Evolutionary conservation across 2,888 invertebrate genomes (phyloP).

Genomic region (Drosophila differens): DNA sequence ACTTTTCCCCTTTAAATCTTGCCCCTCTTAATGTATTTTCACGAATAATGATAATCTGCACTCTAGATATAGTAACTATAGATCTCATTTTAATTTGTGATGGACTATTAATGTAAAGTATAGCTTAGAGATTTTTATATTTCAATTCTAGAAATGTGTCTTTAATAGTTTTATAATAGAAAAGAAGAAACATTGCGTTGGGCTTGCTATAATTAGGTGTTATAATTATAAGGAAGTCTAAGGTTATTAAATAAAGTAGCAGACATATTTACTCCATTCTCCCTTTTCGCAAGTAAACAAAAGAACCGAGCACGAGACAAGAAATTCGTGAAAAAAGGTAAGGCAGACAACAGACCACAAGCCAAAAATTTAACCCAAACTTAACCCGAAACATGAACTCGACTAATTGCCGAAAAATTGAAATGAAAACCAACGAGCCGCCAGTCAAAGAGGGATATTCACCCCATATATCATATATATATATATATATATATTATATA

Average conservation of each 20-base stretch:
- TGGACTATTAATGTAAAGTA: neutral
- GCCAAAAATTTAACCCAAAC: constrained; percentile 53
- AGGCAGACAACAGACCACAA: constrained; percentile 27
- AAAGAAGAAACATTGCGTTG: neutral
- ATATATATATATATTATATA: neutral
- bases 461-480: neutral
- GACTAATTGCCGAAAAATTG: constrained; percentile 70
- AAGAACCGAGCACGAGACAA: constrained; percentile 27
- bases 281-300: constrained; percentile 6
- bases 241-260: neutral
- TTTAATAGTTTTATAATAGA: neutral
- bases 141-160: neutral
- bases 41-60: neutral
- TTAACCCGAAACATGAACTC: constrained; percentile 69
- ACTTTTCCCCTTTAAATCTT: neutral
- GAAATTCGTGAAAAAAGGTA: constrained; percentile 18
- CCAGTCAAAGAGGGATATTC: constrained; percentile 9
- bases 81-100: neutral
- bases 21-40: neutral
- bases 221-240: neutral
- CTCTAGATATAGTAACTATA: neutral
- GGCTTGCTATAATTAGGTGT: neutral
- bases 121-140: neutral
- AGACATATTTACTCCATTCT: neutral
- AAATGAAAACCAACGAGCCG: constrained; percentile 46